These are phyloP conservation scores for Zonotrichia albicollis DNA, from an alignment of 2,797 vertebrate species.

Conservation along the genomic window DNA sequence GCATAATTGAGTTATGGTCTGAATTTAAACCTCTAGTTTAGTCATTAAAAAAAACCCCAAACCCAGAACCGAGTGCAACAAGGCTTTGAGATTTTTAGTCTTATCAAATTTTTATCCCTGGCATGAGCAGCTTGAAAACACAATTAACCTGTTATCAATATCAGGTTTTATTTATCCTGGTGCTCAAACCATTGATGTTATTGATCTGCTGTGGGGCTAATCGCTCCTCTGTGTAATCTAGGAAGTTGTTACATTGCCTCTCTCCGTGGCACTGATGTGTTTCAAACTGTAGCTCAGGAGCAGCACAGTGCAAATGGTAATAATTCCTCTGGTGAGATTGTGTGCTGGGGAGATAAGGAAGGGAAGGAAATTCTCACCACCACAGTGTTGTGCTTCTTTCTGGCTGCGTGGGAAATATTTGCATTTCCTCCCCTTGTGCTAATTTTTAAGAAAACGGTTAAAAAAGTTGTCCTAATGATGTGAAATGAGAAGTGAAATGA, in stretches of 20 bases:
- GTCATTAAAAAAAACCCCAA: not conserved
- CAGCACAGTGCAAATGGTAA: not conserved
- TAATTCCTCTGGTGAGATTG: not conserved
- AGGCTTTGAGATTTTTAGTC: not conserved
- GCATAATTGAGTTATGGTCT: not conserved
- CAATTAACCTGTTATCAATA: not conserved
- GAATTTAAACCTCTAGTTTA: not conserved
- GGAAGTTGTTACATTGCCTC: not conserved
- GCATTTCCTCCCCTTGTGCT: not conserved
- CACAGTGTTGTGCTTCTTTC: not conserved
- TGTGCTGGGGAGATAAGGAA: not conserved
- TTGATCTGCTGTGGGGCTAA: constrained; percentile 37
- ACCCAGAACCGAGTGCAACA: not conserved
- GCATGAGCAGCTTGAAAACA: not conserved
- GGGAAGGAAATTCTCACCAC: not conserved
- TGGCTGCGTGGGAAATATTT: not conserved
- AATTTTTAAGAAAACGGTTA: not conserved
- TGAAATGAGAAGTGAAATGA: not conserved
- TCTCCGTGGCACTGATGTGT: not conserved
- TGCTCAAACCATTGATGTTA: constrained; percentile 1
- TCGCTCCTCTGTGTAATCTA: not conserved
- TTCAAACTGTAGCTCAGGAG: not conserved
- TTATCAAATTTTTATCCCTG: constrained; percentile 8
- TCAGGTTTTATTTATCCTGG: not conserved
- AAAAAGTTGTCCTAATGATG: not conserved